phyloP scores from a whole-genome alignment of 2,797 vertebrate species.

The Gymnothorax reevesii region DNA sequence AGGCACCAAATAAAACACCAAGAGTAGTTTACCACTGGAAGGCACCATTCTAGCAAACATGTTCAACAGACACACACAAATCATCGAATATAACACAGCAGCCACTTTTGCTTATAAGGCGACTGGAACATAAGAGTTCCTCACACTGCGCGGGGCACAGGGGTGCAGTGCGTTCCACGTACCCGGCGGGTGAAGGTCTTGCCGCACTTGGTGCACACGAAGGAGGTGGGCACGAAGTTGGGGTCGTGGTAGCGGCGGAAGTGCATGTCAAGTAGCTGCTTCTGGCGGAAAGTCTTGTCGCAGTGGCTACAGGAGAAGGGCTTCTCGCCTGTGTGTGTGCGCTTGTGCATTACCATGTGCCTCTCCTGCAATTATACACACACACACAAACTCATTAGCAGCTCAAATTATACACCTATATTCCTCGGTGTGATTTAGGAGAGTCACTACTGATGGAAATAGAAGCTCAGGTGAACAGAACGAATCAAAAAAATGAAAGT shows the following conservation, averaged over 20 bases:
- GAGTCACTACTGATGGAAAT: too few species aligned
- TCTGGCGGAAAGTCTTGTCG: constrained; percentile 98
- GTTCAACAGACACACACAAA: too few species aligned
- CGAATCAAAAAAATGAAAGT: too few species aligned
- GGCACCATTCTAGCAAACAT: too few species aligned
- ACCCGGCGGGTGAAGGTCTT: constrained; percentile 97
- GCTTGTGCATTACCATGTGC: constrained; percentile 98
- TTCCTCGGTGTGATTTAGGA: too few species aligned
- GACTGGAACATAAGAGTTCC: too few species aligned
- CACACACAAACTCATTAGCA: background rate
- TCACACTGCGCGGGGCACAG: too few species aligned
- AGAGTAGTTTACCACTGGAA: too few species aligned
- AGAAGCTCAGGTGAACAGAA: too few species aligned
- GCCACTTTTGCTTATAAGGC: background rate
- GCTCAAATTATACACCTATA: too few species aligned
- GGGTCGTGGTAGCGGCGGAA: constrained; percentile 97
- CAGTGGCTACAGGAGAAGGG: constrained; percentile 94
- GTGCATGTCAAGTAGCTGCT: constrained; percentile 97
- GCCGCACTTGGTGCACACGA: constrained; percentile 92
- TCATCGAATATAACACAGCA: background rate
- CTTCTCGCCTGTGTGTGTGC: constrained; percentile 96
- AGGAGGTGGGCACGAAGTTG: constrained; percentile 91
- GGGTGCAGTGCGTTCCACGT: constrained; percentile 12
- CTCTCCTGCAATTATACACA: constrained; percentile 75
- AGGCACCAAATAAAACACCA: background rate